phyloP scores from a whole-genome alignment of 2,113 vertebrate species.

The Eubucco bourcierii region DNA sequence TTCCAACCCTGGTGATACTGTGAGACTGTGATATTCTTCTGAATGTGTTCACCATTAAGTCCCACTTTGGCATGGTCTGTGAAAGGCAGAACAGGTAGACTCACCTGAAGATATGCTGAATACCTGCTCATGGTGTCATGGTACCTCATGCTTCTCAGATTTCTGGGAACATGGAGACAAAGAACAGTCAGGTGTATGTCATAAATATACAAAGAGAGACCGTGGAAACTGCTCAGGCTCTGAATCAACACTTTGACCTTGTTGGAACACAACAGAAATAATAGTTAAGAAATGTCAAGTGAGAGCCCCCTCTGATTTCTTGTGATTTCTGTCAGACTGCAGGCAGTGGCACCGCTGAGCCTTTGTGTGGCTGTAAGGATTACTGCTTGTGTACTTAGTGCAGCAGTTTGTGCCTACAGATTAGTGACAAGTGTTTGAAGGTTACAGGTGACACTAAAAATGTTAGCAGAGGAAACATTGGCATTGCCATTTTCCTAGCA shows the following conservation, averaged over 20 bases:
- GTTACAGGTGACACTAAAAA: neutral
- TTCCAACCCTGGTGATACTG: too few relatives aligned
- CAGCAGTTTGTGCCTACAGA: neutral
- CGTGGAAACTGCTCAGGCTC: neutral
- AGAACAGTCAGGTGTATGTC: accelerated
- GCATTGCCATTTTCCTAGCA: neutral
- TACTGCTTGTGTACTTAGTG: neutral
- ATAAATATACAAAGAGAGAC: neutral
- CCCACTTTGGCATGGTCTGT: neutral
- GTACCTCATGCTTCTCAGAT: neutral
- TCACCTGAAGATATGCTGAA: neutral
- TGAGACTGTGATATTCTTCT: too few relatives aligned
- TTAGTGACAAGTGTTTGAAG: neutral
- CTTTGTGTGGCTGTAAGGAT: neutral
- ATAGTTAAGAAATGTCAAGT: neutral
- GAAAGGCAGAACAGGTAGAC: neutral
- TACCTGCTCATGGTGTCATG: neutral
- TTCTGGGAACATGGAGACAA: neutral
- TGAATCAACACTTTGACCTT: neutral
- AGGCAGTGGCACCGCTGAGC: slow-evolving; percentile 52
- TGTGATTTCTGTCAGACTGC: neutral
- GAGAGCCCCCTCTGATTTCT: neutral
- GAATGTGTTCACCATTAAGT: neutral
- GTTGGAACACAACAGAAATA: neutral
- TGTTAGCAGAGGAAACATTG: neutral